Evolutionary conservation across 2,888 invertebrate genomes (phyloP), one percentile per base, ranked within the genome.

Genomic region (Crioceris asparagi): DNA sequence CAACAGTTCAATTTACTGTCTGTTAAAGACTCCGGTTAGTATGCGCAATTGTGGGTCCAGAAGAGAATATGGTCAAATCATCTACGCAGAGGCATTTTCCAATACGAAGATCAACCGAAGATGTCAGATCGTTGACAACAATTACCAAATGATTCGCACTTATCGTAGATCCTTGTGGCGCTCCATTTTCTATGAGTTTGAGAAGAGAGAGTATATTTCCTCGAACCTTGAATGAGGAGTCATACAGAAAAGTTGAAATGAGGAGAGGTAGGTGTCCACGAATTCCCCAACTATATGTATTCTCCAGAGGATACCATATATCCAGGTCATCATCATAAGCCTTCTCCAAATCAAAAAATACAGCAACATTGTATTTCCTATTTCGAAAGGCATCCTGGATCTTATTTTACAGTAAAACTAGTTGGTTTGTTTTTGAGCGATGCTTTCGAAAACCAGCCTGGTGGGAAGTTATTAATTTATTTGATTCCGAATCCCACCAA

Each of bases 151-250:
- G 32, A 2, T 37, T 35, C 1, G 34, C 36, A 15, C 43, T 43
- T 2, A 48, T 31, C 7, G 36, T 38, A 4, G 39, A 47, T 1
- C 47, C 43, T 35, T 47, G 45, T 4, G 46, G 42, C 5, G 43
- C 31, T 11, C 43, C 43, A 35, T 46, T 46, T 32, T 40, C 41
- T 7, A 44, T 12, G 4, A 5, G 18, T 6, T 23, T 18, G 11
- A 7, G 3, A 4, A 14, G 16, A 2, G 42, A 42, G 2, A 38
- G 4, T 5, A 19, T 21, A 19, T 32, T 35, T n/a, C 15, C 39
- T 18, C 32, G 21, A 0, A 36, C 33, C 21, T 15, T 25, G 15
- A 39, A 37, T 1, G 19, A 18, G 8, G 36, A 7, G 15, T 39
- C 12, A 18, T 32, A n/a, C n/a, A 35, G 18, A 15, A 39, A 39